Evolutionary conservation across 2,888 invertebrate genomes (phyloP), one percentile per base, ranked within the genome.

Genomic region (Aspidiotus rigidus): DNA sequence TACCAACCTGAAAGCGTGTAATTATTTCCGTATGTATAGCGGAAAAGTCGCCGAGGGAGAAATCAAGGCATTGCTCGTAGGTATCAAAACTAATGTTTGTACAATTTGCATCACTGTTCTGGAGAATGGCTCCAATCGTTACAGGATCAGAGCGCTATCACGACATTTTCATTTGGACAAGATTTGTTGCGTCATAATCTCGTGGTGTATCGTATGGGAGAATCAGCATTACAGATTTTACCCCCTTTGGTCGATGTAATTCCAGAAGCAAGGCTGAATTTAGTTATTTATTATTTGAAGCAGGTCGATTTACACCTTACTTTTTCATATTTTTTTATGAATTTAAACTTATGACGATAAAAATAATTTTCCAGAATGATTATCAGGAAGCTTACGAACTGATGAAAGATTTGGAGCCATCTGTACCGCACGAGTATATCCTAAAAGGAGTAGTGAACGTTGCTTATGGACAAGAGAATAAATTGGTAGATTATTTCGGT

Each of bases 371-470:
- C 39, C 71, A 78, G 78, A 87, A 93, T 73, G 93, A 96, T 75
- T 85, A 93, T 0, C 81, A 87, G 71, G 94, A 95, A 77, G 96
- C 97, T 0, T 89, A 90, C 74, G 86, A 88, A 53, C 79, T 98
- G 57, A 85, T 97, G 75, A 93, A 93, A 77, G 91, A 95, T 69
- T 78, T 97, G 64, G 94, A 96, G 75, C 93, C 98, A 0, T 88
- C 92, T 1, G 90, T 92, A 2, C 94, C 98, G 0, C 89, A 95
- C 74, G 98, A 99, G 77, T 97, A 95, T 77, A 94, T 98, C 73
- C 81, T 99, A 56, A 92, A 98, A 77, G 99, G 94, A 0, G 94
- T 98, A 28, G 95, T 97, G 0, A 93, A 95, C 77, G 94, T 95
- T 0, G 85, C 91, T 0, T 83, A 96, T 42, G 98, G 94, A 1